Base-by-base conservation (phyloP, 2,888 invertebrate species). In the Drosophila stalkeri region DNA sequence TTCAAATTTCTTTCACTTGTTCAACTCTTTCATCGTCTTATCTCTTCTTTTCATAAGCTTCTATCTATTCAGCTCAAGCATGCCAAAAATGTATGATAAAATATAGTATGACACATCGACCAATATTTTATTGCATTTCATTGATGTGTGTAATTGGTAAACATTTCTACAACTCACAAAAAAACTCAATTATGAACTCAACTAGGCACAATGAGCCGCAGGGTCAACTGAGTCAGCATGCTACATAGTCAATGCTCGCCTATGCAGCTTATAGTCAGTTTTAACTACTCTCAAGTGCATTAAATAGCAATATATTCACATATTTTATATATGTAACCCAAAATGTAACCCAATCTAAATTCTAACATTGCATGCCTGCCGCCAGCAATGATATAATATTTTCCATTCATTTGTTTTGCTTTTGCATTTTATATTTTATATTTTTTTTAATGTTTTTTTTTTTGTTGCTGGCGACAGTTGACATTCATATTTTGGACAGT, bases 381-480 rank as follows among this genome's bases (percentile, higher is more conserved):
- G 3, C 11, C 52, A 61, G 65, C 65, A 23, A 54, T 59, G 46
- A 46, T 68, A 64, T 55, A 63, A 72, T 46, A 63, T 35, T 47
- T 64, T 54, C 31, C 39, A 39, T 64, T 43, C 55, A 66, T 41
- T 66, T 41, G 37, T 39, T 12, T 52, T 11, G 23, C 14, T 52
- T 56, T 52, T 27, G 27, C 27, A 39, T 39, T 41, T 55, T 41
- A 7, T 16, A 41, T 55, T 55, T 41, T 18, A 11, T 6, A 16
- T 39, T 39, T 39, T 31, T 44, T 44, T 12, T 2, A 0, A 1
- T 39, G 16, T 12, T n/a, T 2, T 12, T 27, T 37, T 31, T 33
- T 12, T 55, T 67, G 49, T 74, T 43, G 12, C 56, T 75, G 67
- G 6, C 60, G 63, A 64, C 61, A 64, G 68, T 66, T 70, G 44